A percentile compares a stretch with the other conserved stretches of the same genome.
Evolutionary conservation across 2,113 vertebrate species (phyloP).

Genomic region (Mustelus asterias): DNA sequence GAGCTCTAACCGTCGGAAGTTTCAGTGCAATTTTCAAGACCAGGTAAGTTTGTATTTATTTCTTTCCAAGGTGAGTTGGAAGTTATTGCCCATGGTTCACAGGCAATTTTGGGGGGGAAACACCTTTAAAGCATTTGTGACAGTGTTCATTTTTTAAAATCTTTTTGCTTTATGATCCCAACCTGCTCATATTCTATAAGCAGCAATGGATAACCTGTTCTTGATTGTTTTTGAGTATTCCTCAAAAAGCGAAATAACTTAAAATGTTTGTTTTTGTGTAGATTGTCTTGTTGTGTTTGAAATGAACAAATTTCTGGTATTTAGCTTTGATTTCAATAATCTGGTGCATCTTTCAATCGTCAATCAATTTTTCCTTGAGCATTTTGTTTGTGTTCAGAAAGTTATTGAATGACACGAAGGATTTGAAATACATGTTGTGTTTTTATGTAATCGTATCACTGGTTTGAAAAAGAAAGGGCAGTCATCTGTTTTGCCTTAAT

Average conservation of each 20-base stretch:
- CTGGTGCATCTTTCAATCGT: not conserved
- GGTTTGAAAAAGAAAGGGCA: not conserved
- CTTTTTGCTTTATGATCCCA: not conserved
- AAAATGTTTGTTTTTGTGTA: not conserved
- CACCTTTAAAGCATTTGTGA: too few species aligned
- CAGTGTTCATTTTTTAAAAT: not conserved
- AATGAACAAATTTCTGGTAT: not conserved
- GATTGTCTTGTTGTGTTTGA: not conserved
- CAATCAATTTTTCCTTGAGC: not conserved
- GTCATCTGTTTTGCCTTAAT: constrained; percentile 3
- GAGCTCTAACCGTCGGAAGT: too few species aligned
- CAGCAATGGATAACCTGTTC: not conserved
- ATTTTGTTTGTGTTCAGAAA: not conserved
- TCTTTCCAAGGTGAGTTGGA: too few species aligned
- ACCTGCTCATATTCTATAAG: not conserved
- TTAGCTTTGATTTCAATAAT: not conserved
- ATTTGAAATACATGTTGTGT: not conserved
- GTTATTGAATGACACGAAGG: not conserved
- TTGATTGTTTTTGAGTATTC: not conserved
- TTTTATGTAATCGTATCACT: not conserved
- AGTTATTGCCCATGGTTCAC: too few species aligned
- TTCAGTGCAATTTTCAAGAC: too few species aligned
- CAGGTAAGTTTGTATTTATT: too few species aligned
- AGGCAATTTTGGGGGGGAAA: too few species aligned
- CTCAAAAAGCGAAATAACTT: not conserved